Evolutionary conservation across 2,797 vertebrate species (phyloP).

Genomic region (Schizothorax lantsangensis): DNA sequence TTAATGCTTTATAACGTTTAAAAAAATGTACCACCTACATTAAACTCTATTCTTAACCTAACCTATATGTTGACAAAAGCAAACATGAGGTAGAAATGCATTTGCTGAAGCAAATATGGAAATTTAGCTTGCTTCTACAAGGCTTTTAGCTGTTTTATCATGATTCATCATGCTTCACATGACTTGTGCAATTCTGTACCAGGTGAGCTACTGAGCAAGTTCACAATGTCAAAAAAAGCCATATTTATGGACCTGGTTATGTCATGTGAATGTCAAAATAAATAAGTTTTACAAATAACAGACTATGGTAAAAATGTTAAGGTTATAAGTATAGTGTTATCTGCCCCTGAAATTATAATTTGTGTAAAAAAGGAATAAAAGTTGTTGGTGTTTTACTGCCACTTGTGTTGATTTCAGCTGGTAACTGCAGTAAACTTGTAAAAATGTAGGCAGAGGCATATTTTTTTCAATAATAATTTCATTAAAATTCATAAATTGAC

Average conservation of each 20-base stretch:
- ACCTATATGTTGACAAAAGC: not conserved
- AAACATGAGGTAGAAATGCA: no score
- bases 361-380: not conserved
- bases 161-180: not conserved
- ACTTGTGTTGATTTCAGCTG: not conserved
- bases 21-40: not conserved
- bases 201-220: not conserved
- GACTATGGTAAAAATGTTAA: not conserved
- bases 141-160: not conserved
- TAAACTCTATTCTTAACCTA: not conserved
- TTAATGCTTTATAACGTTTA: no score
- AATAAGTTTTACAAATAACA: not conserved
- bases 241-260: not conserved
- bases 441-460: not conserved
- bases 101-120: not conserved
- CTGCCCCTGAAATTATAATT: not conserved
- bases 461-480: not conserved
- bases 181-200: not conserved
- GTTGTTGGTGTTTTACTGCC: not conserved
- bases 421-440: not conserved
- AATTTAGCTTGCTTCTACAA: not conserved
- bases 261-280: not conserved
- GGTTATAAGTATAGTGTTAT: not conserved
- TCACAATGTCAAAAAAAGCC: not conserved
- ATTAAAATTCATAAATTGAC: not conserved